Base-by-base conservation (phyloP, 1,140 invertebrate genomes). In the Anastatus disparis region DNA sequence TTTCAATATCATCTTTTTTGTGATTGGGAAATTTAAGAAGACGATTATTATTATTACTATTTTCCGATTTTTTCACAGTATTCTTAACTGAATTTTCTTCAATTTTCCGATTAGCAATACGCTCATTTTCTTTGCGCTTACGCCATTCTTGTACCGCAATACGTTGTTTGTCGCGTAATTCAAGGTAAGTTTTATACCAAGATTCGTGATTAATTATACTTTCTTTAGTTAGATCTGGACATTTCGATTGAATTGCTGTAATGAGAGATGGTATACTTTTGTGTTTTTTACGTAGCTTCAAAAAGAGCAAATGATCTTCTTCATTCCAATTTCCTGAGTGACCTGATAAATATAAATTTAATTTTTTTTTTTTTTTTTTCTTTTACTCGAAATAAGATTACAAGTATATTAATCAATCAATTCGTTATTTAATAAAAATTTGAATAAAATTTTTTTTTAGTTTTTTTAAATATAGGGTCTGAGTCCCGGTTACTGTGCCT, bases 151-250 rank as follows among this genome's bases (percentile, higher is more conserved):
- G 73, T 0, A 85, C 72, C 0, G 74, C 67, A 0, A 64, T 52
- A 42, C 72, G 77, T 46, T 85, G 84, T 17, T 81, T 82, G 3
- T 84, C 79, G 0, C 81, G 77, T n/a, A 86, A 61, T 0, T 76
- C 63, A 10, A 79, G 24, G 48, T 86, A 86, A 17, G 76, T 27
- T 64, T 82, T 85, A 66, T 85, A 85, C 85, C 85, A 86, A 0
- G 78, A 76, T 42, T 85, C 85, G 58, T 86, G 85, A 67, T 85
- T 84, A 3, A 85, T 71, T 13, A 85, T 85, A 3, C 55, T 48
- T 27, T 84, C 82, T 0, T 68, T 71, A 2, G 81, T 77, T 6
- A 85, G 29, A 73, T 86, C 84, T 0, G 84, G 84, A 74, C 78
- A 85, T 27, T 79, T 83, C 10, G 48, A 67, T 68, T 79, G 79